Evolutionary conservation across 2,113 vertebrate species (phyloP), one percentile per base, ranked within the genome.

Genomic region (Takifugu bimaculatus): DNA sequence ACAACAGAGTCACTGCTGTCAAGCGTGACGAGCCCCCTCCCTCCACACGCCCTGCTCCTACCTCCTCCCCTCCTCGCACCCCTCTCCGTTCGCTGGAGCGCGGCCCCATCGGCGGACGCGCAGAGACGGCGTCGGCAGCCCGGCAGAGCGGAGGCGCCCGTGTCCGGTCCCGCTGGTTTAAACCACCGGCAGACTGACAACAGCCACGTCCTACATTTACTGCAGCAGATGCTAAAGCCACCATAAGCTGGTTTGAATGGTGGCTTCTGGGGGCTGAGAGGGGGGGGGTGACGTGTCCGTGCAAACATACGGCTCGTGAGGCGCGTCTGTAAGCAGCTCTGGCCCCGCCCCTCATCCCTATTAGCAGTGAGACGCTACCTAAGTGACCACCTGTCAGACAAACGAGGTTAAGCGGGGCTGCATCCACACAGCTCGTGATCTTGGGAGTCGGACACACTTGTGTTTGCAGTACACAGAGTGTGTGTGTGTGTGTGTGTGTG

Each of bases 141-240:
- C 45, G 29, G 65, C 25, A 13, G 11, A 66, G 44, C 52, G 44
- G 14, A 26, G 62, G 13, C 57, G 13, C 82, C 77, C 81, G 54
- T 70, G 74, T 63, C 56, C 48, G 45, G 55, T 26, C 58, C 54
- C 3, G 12, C 20, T 52, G 49, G 51, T 81, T 77, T 82, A 80
- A 80, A 84, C n/a, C 62, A 68, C 27, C 14, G 2, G 44, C 79
- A 60, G 72, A 45, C 81, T 53, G 70, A 79, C 70, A 39, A 56
- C 74, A 62, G 65, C 83, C 47, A 73, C 81, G 84, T 63, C 87
- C 81, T 85, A 81, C 64, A 84, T 84, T 72, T 77, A 66, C 70
- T 5, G 78, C 74, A 75, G 7, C 84, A 87, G 84, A 85, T 79
- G 87, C 81, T 80, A 84, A 84, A 86, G 87, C 84, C 81, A 79